Percentiles rank a stretch among this genome's conserved stretches.
These are phyloP conservation scores for Pionites leucogaster DNA, from an alignment of 2,113 vertebrate genomes.

Conservation along the genomic window DNA sequence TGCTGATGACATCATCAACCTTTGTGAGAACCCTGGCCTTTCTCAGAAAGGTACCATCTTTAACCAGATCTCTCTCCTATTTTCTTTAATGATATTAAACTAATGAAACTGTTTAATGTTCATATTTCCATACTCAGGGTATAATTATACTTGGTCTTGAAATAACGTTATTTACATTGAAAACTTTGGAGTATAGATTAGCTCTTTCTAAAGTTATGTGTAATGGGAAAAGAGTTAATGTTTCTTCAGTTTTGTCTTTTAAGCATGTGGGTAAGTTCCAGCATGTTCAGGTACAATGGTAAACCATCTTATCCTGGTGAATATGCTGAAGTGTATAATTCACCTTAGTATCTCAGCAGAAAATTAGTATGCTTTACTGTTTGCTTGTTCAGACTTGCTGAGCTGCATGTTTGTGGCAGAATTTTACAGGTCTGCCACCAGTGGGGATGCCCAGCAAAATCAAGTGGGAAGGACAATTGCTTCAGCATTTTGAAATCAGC, in stretches of 20 bases:
- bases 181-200: background rate
- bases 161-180: background rate
- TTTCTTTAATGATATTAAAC: background rate
- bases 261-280: background rate
- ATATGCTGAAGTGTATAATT: constrained; percentile 30
- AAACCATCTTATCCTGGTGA: background rate
- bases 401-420: background rate
- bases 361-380: background rate
- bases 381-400: constrained; percentile 30
- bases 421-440: background rate
- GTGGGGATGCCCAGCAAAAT: background rate
- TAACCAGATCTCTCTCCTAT: background rate
- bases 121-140: background rate
- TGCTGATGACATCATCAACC: background rate
- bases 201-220: background rate
- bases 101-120: background rate
- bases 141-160: background rate
- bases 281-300: background rate
- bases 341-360: background rate
- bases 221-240: background rate
- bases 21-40: background rate
- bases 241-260: background rate
- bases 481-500: background rate
- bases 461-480: background rate
- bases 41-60: background rate